Percentiles rank a stretch among this genome's conserved stretches.
Conservation (phyloP, 1,140 invertebrate genomes). For the Hirudo medicinalis region DNA sequence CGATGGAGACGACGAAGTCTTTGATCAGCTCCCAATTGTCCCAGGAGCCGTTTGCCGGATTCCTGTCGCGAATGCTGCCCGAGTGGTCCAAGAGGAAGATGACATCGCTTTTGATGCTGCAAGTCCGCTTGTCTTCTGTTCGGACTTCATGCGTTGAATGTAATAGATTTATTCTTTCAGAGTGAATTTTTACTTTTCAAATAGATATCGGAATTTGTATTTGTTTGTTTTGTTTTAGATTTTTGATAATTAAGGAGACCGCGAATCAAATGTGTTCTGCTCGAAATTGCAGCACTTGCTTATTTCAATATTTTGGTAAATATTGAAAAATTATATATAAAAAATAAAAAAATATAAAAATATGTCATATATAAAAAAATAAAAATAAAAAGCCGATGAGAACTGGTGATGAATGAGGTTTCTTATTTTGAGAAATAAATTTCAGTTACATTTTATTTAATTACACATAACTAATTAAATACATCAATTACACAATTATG, state of each 20-base stretch:
- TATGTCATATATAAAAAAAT: no score
- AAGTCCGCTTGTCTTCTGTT: background rate
- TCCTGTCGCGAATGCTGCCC: constrained; percentile 21
- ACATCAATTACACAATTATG: no score
- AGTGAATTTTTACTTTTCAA: background rate
- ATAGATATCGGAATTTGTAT: background rate
- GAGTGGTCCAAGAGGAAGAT: constrained; percentile 22
- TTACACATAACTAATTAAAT: no score
- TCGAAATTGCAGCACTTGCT: no score
- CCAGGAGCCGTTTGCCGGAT: constrained; percentile 18
- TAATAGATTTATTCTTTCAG: background rate
- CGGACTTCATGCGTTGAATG: background rate
- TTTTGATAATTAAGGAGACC: background rate
- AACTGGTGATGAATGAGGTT: no score
- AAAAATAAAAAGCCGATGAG: no score
- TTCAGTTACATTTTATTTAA: no score
- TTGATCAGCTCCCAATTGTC: constrained; percentile 23
- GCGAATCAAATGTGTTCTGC: background rate
- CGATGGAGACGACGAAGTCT: constrained; percentile 18
- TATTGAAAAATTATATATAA: no score
- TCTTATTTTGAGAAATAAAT: no score
- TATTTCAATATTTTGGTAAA: no score
- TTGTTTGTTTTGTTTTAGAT: background rate
- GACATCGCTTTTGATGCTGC: constrained; percentile 16
- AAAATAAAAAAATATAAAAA: no score